These are phyloP conservation scores for Oryzias dopingdopingensis DNA, from an alignment of 2,797 vertebrate genomes.

Conservation along the genomic window DNA sequence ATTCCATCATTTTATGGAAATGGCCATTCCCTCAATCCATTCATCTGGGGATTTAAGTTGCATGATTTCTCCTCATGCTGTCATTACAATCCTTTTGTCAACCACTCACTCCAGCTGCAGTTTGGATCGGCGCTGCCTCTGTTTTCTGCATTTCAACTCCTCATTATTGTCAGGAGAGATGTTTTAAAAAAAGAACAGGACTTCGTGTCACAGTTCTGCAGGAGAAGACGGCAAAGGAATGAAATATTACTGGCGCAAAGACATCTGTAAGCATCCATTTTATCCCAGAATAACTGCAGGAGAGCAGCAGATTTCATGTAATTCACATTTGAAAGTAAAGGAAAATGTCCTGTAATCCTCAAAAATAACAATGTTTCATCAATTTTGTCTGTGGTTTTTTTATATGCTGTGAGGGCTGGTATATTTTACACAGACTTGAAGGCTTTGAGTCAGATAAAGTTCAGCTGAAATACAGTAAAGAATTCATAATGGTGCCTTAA, in stretches of 20 bases:
- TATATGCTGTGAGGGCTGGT: not conserved
- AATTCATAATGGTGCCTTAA: conserved; percentile 3
- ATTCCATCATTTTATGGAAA: conserved; percentile 66
- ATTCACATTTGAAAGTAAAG: not conserved
- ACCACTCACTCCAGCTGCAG: conserved; percentile 17
- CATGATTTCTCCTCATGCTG: conserved; percentile 37
- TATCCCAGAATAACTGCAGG: conserved; percentile 9
- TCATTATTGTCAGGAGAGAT: conserved; percentile 25
- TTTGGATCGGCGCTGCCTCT: conserved; percentile 14
- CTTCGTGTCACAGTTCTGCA: conserved; percentile 51
- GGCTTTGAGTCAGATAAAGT: not conserved
- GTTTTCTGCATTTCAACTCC: conserved; percentile 16
- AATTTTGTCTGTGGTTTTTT: not conserved
- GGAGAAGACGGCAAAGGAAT: conserved; percentile 48
- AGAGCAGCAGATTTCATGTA: conserved; percentile 7
- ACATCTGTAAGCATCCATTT: conserved; percentile 38
- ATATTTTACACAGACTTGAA: not conserved
- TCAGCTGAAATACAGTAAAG: not conserved
- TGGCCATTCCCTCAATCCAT: conserved; percentile 48
- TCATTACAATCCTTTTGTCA: conserved; percentile 44
- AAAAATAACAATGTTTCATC: not conserved
- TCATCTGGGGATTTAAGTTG: conserved; percentile 56
- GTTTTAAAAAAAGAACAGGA: conserved; percentile 39
- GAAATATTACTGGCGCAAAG: conserved; percentile 41
- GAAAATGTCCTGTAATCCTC: not conserved